Evolutionary conservation across 1,140 invertebrate species (phyloP), one percentile per base, ranked within the genome.

Genomic region (Elymnias hypermnestra): DNA sequence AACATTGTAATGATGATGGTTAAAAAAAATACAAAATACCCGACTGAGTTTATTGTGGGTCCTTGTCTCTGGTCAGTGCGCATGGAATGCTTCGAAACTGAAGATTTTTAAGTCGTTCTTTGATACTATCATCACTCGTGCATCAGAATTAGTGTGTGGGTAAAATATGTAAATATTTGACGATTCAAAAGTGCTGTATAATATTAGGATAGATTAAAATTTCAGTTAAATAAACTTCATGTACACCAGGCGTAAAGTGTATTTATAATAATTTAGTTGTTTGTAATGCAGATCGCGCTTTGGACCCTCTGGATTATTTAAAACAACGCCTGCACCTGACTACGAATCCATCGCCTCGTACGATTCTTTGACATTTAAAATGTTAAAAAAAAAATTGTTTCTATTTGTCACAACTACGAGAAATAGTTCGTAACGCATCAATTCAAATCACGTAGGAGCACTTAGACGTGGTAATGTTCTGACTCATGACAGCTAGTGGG

Each of bases 221-320:
- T n/a, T 25, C 7, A 8, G 23, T 25, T 25, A n/a, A 3, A 8
- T 25, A 8, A 8, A 25, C 7, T 2, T 25, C 23, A 8, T 25
- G 23, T 25, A 25, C 23, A 3, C 23, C 9, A 2, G 2, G 23
- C 3, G 6, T 25, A 13, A 1, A 9, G 3, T 8, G 10, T 29
- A 29, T 12, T 29, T 29, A 29, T 13, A 29, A 29, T 29, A 29
- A 29, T 29, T 29, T 12, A 29, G 26, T 29, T 29, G 13, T 13
- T 29, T 29, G 9, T 12, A 12, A 29, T 29, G 26, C 26, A 29
- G 26, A 29, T 5, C 26, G 26, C 26, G 26, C 3, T 29, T 29
- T 3, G 9, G 13, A 29, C 10, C 13, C 26, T 12, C 5, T 6
- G 26, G 4, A 29, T 9, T 29, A 29, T 13, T 26, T 29, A 29